Evolutionary conservation across 2,888 invertebrate genomes (phyloP).

Genomic region (Falcaria lacertinaria): DNA sequence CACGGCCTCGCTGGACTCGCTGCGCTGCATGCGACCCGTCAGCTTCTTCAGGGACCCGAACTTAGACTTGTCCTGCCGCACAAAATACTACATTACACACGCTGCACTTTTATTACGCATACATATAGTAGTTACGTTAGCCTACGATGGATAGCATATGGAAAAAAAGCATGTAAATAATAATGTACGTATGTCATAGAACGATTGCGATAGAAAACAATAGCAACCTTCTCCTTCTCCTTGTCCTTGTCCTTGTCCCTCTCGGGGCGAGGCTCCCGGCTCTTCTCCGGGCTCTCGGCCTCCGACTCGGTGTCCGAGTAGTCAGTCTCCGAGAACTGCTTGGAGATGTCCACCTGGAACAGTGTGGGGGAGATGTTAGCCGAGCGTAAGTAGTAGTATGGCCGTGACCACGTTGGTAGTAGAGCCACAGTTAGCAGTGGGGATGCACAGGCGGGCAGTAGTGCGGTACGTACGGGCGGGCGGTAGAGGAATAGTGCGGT

Average conservation of each 20-base stretch:
- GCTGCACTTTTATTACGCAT: too few species aligned
- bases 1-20: conserved; percentile 33
- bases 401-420: too few species aligned
- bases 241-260: conserved; percentile 24
- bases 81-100: conserved; percentile 12
- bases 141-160: too few species aligned
- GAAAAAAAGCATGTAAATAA: too few species aligned
- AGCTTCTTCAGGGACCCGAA: conserved; percentile 88
- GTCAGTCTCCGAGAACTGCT: conserved; percentile 81
- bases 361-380: conserved; percentile 77
- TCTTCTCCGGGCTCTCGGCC: conserved; percentile 39
- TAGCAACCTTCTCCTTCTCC: conserved; percentile 40
- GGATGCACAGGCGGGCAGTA: too few species aligned
- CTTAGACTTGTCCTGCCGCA: conserved; percentile 55
- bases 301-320: conserved; percentile 78
- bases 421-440: too few species aligned
- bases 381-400: too few species aligned
- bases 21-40: conserved; percentile 69
- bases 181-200: too few species aligned
- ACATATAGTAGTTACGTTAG: too few species aligned
- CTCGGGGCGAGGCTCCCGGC: conserved; percentile 28
- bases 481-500: too few species aligned
- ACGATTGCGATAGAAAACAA: too few species aligned
- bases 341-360: conserved; percentile 48
- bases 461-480: too few species aligned